phyloP scores from a whole-genome alignment of 1,140 invertebrate genomes.

The Brachystomella parvula region DNA sequence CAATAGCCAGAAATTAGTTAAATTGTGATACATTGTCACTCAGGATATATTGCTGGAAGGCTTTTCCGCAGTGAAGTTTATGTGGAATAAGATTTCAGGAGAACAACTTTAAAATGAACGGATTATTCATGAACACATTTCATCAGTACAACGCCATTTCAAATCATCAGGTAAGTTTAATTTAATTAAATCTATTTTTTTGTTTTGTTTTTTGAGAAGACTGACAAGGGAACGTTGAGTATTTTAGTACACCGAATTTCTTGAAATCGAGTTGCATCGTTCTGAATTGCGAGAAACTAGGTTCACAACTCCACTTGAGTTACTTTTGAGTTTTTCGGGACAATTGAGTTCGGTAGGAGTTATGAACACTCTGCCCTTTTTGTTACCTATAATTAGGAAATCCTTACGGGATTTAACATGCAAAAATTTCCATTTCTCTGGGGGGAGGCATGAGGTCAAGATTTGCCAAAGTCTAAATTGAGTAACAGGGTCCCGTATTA shows the following conservation, averaged over 20 bases:
- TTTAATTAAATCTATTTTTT: conserved; percentile 16
- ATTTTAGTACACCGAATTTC: background rate
- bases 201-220: background rate
- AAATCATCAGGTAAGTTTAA: conserved; percentile 32
- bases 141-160: conserved; percentile 32
- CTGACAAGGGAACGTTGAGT: background rate
- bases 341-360: background rate
- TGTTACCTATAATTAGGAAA: no score
- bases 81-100: background rate
- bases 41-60: background rate
- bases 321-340: background rate
- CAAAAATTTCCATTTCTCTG: no score
- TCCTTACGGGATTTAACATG: no score
- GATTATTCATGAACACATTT: conserved; percentile 34
- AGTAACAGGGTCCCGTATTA: no score
- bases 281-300: conserved; percentile 3
- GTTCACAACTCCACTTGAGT: conserved; percentile 11
- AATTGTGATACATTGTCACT: background rate
- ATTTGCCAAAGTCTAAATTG: no score
- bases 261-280: background rate
- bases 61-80: background rate
- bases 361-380: no score
- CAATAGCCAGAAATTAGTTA: background rate
- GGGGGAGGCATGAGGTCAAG: no score
- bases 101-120: conserved; percentile 27